These are phyloP conservation scores for Pygoscelis adeliae DNA, from an alignment of 2,113 vertebrate species.

Conservation along the genomic window DNA sequence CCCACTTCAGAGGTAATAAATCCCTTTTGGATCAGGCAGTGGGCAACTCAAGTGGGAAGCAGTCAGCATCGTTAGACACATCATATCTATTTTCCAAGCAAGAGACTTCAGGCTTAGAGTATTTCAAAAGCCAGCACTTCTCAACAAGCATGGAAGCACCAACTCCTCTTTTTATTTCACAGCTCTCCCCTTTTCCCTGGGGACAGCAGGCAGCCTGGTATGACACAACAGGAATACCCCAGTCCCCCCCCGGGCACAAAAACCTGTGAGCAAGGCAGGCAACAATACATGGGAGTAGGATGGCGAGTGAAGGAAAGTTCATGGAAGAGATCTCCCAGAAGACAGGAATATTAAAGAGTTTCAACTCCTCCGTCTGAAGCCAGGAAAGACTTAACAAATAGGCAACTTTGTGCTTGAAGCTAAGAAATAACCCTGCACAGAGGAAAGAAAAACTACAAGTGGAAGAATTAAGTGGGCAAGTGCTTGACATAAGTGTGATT, in stretches of 20 bases:
- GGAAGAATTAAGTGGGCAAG: not conserved
- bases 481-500: not conserved
- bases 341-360: not conserved
- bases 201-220: not conserved
- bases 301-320: not conserved
- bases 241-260: not conserved
- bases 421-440: not conserved
- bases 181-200: not conserved
- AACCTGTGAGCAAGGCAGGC: not conserved
- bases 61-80: not conserved
- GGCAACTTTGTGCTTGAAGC: not conserved
- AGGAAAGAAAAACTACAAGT: not conserved
- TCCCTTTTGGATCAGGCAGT: not conserved
- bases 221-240: not conserved
- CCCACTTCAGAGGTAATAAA: not conserved
- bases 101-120: not conserved
- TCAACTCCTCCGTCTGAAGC: not conserved
- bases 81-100: not conserved
- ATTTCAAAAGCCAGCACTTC: not conserved
- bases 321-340: not conserved
- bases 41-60: not conserved
- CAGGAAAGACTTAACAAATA: slow-evolving; percentile 4
- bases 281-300: not conserved
- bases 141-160: not conserved
- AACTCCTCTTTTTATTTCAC: not conserved